Base-by-base conservation (phyloP, 2,888 invertebrate species). In the Lithophane ornitopus region DNA sequence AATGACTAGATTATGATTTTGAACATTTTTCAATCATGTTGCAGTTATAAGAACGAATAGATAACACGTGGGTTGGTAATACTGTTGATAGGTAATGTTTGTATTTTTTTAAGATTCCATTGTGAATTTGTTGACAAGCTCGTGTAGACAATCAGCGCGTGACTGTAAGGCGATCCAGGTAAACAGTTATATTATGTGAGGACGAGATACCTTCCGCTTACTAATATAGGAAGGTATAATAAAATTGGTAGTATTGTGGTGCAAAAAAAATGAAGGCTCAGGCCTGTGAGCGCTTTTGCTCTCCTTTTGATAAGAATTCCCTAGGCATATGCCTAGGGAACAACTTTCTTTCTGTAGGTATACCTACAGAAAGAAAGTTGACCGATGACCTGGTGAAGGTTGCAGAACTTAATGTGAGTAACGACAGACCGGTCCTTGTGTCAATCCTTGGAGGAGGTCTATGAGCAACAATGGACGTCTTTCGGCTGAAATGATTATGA, bases 121-220 rank as follows among this genome's bases (percentile, higher is more conserved):
- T 65, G 41, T 58, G 19, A 52, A 22, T 56, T 58, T 44, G 41
- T 34, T 6, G 34, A 34, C 34, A 63, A 58, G 16, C 34, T 59
- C 58, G 34, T 49, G 44, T 19, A 52, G 52, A 65, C 58, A 59
- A 54, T 71, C 22, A 69, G 34, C 28, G n/a, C 12, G 26, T 68
- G 56, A 11, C 26, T 6, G 61, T 12, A 34, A 58, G n/a, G 3
- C 7, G 28, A 49, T 39, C 19, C 26, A 44, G 4, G 26, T 58
- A 54, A 71, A 65, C 52, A 46, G n/a, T 16, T 52, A 1, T 34
- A 39, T 34, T 7, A 65, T 44, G 4, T n/a, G 11, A 7, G 1
- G n/a, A 41, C 12, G 22, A 28, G 16, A 39, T 19, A 0, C 16
- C 6, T 39, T 67, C n/a, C 7, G 54, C 11, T 11, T 39, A 41